Conservation (phyloP, 2,797 vertebrate species). For the Stomatorhinus walkeri region DNA sequence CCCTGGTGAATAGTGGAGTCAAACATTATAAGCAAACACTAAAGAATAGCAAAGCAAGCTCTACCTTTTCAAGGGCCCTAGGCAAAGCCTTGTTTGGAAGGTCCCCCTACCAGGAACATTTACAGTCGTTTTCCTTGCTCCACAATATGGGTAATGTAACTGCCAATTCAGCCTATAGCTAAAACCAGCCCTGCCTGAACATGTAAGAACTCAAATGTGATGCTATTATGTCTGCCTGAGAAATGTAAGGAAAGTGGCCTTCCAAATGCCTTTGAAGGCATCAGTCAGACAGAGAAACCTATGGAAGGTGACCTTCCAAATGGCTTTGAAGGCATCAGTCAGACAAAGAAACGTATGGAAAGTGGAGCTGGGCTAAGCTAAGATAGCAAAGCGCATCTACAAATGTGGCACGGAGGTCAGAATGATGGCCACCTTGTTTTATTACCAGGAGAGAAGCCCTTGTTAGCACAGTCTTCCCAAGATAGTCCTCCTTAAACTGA, state of each 20-base stretch:
- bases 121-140: background rate
- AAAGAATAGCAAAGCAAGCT: background rate
- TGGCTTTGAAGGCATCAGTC: background rate
- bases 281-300: background rate
- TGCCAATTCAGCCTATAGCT: background rate
- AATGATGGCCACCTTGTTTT: background rate
- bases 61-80: background rate
- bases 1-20: background rate
- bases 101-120: background rate
- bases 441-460: background rate
- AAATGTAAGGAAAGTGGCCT: too few species aligned
- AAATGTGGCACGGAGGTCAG: background rate
- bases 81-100: background rate
- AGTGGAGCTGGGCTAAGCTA: background rate
- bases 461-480: background rate
- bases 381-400: background rate
- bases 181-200: background rate
- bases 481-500: background rate
- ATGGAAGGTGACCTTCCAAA: too few species aligned
- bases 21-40: background rate
- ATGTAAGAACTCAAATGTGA: background rate
- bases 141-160: background rate
- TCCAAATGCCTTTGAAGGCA: background rate
- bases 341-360: background rate
- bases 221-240: background rate